Base-by-base conservation (phyloP, 1,140 invertebrate genomes). In the Stegodyphus mimosarum region DNA sequence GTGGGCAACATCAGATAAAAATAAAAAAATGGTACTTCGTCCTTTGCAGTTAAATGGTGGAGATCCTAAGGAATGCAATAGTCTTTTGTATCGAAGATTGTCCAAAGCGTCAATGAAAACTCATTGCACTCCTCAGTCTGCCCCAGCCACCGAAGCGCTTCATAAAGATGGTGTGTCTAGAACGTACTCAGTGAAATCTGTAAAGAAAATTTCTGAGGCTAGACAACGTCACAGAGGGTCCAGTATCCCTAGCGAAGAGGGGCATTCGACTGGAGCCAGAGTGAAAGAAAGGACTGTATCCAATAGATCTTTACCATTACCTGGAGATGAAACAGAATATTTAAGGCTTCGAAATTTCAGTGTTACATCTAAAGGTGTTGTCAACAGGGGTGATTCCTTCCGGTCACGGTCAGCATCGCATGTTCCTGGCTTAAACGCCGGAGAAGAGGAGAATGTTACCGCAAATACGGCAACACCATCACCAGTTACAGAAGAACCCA, bases 271-370 rank as follows among this genome's bases (percentile, higher is more conserved):
- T 6, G 69, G 77, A 0, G 55, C 48, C n/a, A 67, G 66, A 50
- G 71, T 75, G 11, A 76, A 86, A 48, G 76, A 80, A 17, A 78
- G 83, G 49, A 77, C 84, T 6, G 64, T 80, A 9, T 86, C 84
- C 63, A 86, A 80, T 51, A 33, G 72, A 17, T 87, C 86, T 7
- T 15, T 87, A 7, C 78, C 86, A 10, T 17, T 83, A 5, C 78
- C 86, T 33, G 86, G 78, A 11, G 88, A 88, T 18, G 87, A 80
- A 9, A 87, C 88, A 6, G 89, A 89, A 18, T 87, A 90, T 17
- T 88, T 96, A 90, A 92, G 96, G 76, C 93, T 97, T 67, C 92
- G 96, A 87, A 96, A 95, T 77, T 98, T 98, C 92, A 96, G 95
- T 91, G 94, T 95, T 88, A 97, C 95, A 67, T 93, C 94, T 77